Evolutionary conservation across 2,888 invertebrate genomes (phyloP), one percentile per base, ranked within the genome.

Genomic region (Perdita meconis): DNA sequence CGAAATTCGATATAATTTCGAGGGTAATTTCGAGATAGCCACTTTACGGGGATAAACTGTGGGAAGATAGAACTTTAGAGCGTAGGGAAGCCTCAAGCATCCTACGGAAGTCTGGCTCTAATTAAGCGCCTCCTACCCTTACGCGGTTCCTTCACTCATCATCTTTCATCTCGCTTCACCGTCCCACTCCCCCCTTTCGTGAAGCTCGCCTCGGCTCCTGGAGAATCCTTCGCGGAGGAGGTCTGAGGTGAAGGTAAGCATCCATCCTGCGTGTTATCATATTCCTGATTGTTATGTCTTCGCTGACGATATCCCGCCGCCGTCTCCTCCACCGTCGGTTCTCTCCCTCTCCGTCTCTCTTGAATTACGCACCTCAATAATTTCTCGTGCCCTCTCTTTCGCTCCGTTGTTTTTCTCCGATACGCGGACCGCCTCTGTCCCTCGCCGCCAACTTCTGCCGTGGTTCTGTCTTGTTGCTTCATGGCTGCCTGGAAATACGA

Each of bases 101-200:
- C 90, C 89, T 89, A 90, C 89, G 92, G 90, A 91, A 91, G 92
- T 91, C 92, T 91, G 91, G 86, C 89, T 92, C 92, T 92, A 92
- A 92, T 92, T 92, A 92, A 92, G 91, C 92, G 87, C 85, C 89
- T 85, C 88, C 84, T 84, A 84, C 84, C 85, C 72, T 74, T 81
- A 77, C 79, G 70, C 71, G 82, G 82, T 82, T 89, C 87, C 89
- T 90, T 90, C 90, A 90, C 90, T 91, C 91, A 86, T 91, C 91
- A 91, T 91, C 88, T 90, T 90, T 89, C 89, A 87, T 87, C 87
- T 86, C 79, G 64, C 76, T 80, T 80, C 57, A 50, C 26, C 63
- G 55, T 70, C 47, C 74, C 61, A 67, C 68, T 42, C 76, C 59
- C 69, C 68, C 38, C 69, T n/a, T n/a, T n/a, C 73, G 67, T 71